Base-by-base conservation (phyloP, 2,888 invertebrate species). In the Diadegma fenestrale region DNA sequence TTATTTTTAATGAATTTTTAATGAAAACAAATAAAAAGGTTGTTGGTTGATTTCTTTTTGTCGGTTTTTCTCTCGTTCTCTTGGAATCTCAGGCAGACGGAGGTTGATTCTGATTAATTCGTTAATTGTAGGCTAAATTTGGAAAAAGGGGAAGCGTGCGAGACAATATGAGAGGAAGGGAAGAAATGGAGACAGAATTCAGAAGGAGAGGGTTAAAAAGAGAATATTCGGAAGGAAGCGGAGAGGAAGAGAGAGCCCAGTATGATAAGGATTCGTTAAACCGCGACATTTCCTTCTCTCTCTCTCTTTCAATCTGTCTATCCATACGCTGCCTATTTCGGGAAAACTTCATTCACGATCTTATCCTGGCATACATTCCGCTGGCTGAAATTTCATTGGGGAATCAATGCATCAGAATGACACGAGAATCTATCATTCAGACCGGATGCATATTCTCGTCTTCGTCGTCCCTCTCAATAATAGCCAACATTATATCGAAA, bases 201-300 rank as follows among this genome's bases (percentile, higher is more conserved):
- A 26, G 22, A 54, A 54, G 12, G 12, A 54, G 54, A n/a, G n/a
- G n/a, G n/a, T n/a, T 45, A 12, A 45, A 45, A 45, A 12, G 12
- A 45, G 7, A 45, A 12, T 2, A 45, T 17, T 48, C 45, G 45
- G 45, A 48, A 48, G 45, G 45, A 48, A 48, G 17, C 17, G 17
- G 26, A 43, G 17, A 26, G 6, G 17, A 66, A 63, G 45, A 43
- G 19, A 66, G 41, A 77, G 68, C 30, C 54, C 69, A 19, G 69
- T 73, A 78, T 66, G 22, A 88, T 88, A 86, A 88, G 88, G 89
- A 90, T 91, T 91, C 91, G 90, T 91, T 90, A 90, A 89, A 84
- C 84, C 87, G 89, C 87, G 89, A 89, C 90, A 89, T 88, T 92
- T 92, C 91, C 91, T 91, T 90, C 43, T 37, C 51, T 63, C 37